Base-by-base conservation (phyloP, 2,113 vertebrate genomes). In the Callospermophilus lateralis region DNA sequence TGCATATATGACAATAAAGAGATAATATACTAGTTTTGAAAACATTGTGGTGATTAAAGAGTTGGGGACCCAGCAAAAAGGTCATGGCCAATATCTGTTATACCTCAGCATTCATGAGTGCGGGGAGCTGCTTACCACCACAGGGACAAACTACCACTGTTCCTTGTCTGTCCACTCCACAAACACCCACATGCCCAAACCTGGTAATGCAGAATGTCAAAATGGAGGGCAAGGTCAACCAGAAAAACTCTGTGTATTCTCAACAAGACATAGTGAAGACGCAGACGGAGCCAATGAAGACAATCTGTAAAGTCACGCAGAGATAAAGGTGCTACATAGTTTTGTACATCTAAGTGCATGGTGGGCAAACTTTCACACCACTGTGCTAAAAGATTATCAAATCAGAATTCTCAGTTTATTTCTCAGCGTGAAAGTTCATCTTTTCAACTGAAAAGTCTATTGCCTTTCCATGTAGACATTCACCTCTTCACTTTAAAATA, bases 401-500 rank as follows among this genome's bases (percentile, higher is more conserved):
- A 86, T 90, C 3, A 13, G 32, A 94, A 92, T 74, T 97, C 37
- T 90, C 30, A 37, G 32, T 78, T 90, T 90, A 89, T 90, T 76
- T 22, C 15, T 80, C 55, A 70, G 8, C 45, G 10, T 85, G 7
- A 37, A 95, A 92, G 16, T 77, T 87, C 39, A 74, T 87, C n/a
- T 91, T 90, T 95, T 95, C n/a, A 53, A 67, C 16, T 32, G 79
- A 34, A 32, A 78, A 80, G 15, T 58, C 90, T 51, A 85, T 68
- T 88, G 72, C 51, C 89, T 76, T 85, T 16, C 70, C 16, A 4
- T 53, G 45, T 90, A 90, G 92, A 96, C 1, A 0, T 94, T 98
- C 93, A 96, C 93, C 89, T 97, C 95, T 97, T 91, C n/a, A 1
- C 97, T 98, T 98, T 95, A 42, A 97, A 85, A 91, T 98, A 98